Conservation (phyloP, 2,888 invertebrate genomes). For the Pandemis heparana region DNA sequence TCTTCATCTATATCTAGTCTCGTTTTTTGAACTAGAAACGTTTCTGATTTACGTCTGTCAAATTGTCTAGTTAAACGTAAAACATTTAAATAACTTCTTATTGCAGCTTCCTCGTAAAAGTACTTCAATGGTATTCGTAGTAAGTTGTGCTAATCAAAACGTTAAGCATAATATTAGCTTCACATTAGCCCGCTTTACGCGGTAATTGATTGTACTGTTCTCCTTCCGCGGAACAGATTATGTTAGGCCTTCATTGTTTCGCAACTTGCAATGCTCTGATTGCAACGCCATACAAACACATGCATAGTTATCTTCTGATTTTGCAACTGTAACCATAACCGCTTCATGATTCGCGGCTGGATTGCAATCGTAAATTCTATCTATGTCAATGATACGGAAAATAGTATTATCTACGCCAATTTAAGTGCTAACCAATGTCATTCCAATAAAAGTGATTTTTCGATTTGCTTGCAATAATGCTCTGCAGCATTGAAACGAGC, state of each 20-base stretch:
- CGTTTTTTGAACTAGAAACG: constrained; percentile 10
- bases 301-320: constrained; percentile 55
- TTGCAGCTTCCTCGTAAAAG: too few relatives aligned
- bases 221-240: constrained; percentile 75
- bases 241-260: constrained; percentile 76
- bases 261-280: constrained; percentile 82
- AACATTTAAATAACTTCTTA: not conserved
- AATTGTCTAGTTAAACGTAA: not conserved
- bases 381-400: constrained; percentile 44
- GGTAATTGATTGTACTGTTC: constrained; percentile 62
- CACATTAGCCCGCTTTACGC: constrained; percentile 21
- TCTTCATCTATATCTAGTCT: constrained; percentile 24
- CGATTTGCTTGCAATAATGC: constrained; percentile 59
- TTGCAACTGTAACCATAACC: constrained; percentile 66
- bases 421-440: constrained; percentile 57
- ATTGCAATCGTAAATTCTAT: constrained; percentile 24
- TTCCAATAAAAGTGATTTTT: constrained; percentile 57
- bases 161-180: constrained; percentile 11
- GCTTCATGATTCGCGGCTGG: constrained; percentile 30
- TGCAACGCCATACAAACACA: constrained; percentile 71
- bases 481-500: constrained; percentile 65
- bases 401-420: constrained; percentile 36
- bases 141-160: constrained; percentile 1
- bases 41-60: not conserved
- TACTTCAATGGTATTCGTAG: not conserved